Evolutionary conservation across 1,140 invertebrate genomes (phyloP).

Genomic region (Hylaeus volcanicus): DNA sequence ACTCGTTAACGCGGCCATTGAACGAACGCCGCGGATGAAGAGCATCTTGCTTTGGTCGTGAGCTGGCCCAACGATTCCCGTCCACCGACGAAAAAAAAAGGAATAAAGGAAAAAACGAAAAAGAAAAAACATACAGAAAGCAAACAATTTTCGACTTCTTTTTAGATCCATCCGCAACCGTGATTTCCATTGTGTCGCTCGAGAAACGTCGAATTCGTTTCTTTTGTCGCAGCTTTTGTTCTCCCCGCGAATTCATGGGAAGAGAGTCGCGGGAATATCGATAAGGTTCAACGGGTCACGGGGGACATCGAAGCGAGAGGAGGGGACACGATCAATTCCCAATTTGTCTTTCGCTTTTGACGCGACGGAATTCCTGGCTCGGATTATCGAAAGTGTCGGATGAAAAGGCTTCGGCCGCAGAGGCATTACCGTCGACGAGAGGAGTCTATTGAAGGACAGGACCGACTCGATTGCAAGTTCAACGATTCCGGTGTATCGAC

Average conservation of each 20-base stretch:
- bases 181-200: conserved; percentile 16
- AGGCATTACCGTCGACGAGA: conserved; percentile 35
- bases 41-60: not conserved
- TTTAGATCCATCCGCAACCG: not conserved
- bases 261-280: not conserved
- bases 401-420: conserved; percentile 40
- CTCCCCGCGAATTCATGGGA: not conserved
- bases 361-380: conserved; percentile 24
- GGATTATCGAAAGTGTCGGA: conserved; percentile 48
- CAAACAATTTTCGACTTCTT: conserved; percentile 22
- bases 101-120: not conserved
- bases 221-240: not conserved
- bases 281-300: not conserved
- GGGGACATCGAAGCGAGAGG: not conserved
- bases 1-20: conserved; percentile 63
- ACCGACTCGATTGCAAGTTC: conserved; percentile 53
- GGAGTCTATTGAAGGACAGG: conserved; percentile 35
- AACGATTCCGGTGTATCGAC: conserved; percentile 55
- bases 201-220: conserved; percentile 5
- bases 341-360: conserved; percentile 48
- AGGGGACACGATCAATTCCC: conserved; percentile 25
- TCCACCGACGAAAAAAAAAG: not conserved
- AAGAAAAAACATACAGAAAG: not conserved
- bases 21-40: conserved; percentile 3
- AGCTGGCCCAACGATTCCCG: not conserved